Evolutionary conservation across 2,113 vertebrate genomes (phyloP), one percentile per base, ranked within the genome.

Genomic region (cattle (Bos taurus)): DNA sequence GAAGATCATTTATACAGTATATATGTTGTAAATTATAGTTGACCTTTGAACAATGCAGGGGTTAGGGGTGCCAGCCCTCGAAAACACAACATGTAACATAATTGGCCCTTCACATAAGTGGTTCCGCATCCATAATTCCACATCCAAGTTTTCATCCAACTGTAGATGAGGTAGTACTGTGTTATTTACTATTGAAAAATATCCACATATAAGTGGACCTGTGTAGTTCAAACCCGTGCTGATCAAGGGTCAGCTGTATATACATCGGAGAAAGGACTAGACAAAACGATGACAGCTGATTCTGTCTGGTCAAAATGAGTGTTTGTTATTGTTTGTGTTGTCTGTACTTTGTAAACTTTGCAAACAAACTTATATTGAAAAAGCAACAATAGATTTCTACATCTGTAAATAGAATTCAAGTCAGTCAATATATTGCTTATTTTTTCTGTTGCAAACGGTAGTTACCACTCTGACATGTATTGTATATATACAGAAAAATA

Each of bases 331-430:
- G 54, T 87, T 91, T 89, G 30, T 97, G 40, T 77, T 95, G 83
- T 80, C n/a, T 95, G 30, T 67, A 67, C 87, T 95, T 96, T 62
- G 67, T 50, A 91, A 95, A 62, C 59, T 91, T 93, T 84, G 50
- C 23, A 83, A 88, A 80, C 14, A 77, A 93, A 91, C 46, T 83
- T 36, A 54, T n/a, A 36, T 83, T 50, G 23, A 67, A 82, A 94
- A 88, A 84, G 9, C 15, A 92, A n/a, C 46, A 56, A 9, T 6
- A 46, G 7, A 60, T 97, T 90, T 97, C 36, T 96, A 78, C 3
- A 74, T 87, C 33, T 90, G 16, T 83, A 88, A 92, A 80, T 16
- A 90, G 21, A 84, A 85, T 43, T 9, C 33, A 93, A 80, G 78
- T 93, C 67, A 77, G 30, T 94, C 26, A 67, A 59, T 30, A 83